Percentiles rank a stretch among this genome's conserved stretches.
Conservation (phyloP, 2,888 invertebrate species). For the Rhingia rostrata region DNA sequence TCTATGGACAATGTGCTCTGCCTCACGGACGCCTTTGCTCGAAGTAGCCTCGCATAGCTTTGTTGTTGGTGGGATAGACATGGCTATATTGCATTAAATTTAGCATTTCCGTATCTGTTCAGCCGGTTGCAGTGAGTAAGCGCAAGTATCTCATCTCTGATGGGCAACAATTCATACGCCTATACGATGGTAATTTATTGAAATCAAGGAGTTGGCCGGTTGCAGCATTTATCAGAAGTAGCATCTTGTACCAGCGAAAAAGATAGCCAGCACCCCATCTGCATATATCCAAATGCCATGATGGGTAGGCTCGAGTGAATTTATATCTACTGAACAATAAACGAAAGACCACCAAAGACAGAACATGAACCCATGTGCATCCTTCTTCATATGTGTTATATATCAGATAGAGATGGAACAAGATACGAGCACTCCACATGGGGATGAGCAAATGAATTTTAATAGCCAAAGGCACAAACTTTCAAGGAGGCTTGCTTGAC, state of each 20-base stretch:
- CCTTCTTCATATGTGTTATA: constrained; percentile 32
- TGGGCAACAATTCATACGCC: constrained; percentile 12
- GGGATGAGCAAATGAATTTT: neutral
- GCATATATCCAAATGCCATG: constrained; percentile 22
- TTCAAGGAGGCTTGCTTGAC: neutral
- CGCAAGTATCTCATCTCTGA: constrained; percentile 4
- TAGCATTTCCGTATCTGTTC: constrained; percentile 41
- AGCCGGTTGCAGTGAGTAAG: constrained; percentile 35
- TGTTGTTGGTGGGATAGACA: neutral
- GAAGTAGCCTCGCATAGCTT: constrained; percentile 8
- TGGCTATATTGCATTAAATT: constrained; percentile 37
- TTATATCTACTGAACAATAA: neutral
- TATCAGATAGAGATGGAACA: constrained; percentile 38
- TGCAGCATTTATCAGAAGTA: constrained; percentile 41
- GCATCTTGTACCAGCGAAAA: constrained; percentile 24
- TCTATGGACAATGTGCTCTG: neutral
- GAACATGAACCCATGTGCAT: neutral
- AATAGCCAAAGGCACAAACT: neutral
- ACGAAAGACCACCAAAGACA: constrained; percentile 35
- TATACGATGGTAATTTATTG: constrained; percentile 50
- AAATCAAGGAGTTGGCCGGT: constrained; percentile 40
- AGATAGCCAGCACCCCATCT: constrained; percentile 12
- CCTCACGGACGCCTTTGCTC: neutral
- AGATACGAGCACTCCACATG: constrained; percentile 10
- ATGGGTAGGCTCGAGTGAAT: constrained; percentile 3